These are phyloP conservation scores for Ophonus ardosiacus DNA, from an alignment of 2,888 invertebrate species.

Conservation along the genomic window DNA sequence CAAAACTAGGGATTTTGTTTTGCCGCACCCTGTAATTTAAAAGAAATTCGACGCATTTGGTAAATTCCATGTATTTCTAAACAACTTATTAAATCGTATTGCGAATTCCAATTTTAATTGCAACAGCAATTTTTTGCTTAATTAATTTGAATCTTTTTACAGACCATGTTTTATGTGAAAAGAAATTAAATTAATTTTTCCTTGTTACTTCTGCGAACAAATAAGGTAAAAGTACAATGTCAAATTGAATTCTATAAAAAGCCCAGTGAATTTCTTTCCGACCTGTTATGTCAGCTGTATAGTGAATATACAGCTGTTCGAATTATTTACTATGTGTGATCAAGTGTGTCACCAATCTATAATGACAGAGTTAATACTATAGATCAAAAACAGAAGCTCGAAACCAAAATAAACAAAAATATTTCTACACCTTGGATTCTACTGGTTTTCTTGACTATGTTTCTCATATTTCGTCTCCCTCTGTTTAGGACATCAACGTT, in stretches of 20 bases:
- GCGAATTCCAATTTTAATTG: too few species aligned
- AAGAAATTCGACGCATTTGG: too few species aligned
- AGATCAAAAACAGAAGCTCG: conserved; percentile 30
- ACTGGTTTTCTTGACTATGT: neutral
- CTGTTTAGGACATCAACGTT: neutral
- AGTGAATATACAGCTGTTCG: neutral
- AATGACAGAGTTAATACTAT: neutral
- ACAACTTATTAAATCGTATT: too few species aligned
- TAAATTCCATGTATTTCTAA: too few species aligned
- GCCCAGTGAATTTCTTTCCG: neutral
- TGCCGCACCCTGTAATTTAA: too few species aligned
- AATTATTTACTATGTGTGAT: conserved; percentile 45
- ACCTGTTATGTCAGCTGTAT: neutral
- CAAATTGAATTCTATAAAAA: neutral
- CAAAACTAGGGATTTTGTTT: too few species aligned
- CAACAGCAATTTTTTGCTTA: too few species aligned
- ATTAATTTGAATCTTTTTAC: too few species aligned
- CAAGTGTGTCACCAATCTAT: conserved; percentile 26
- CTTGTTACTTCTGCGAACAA: neutral
- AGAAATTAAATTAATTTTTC: neutral
- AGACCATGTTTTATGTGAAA: neutral
- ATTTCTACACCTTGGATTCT: neutral
- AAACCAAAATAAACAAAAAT: conserved; percentile 1
- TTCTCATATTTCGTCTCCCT: neutral
- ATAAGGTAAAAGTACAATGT: neutral